Evolutionary conservation across 2,888 invertebrate genomes (phyloP).

Genomic region (Chrysolina oricalcia): DNA sequence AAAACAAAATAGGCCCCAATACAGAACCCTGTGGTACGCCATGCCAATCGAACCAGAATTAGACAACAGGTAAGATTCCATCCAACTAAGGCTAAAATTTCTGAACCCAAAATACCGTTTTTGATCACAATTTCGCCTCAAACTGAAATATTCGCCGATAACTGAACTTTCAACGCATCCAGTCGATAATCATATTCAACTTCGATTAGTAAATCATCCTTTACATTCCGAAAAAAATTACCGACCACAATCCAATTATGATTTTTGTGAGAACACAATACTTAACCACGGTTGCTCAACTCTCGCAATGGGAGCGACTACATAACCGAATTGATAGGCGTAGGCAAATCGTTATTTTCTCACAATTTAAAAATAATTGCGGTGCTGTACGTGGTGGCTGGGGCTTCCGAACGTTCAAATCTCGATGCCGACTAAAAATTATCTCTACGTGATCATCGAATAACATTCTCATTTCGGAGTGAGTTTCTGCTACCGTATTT

Average conservation of each 20-base stretch:
- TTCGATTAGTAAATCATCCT: neutral
- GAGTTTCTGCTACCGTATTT: conserved; percentile 53
- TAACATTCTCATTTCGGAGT: conserved; percentile 34
- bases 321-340: conserved; percentile 36
- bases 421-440: conserved; percentile 61
- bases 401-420: conserved; percentile 63
- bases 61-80: too few species aligned
- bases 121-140: too few species aligned
- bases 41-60: too few species aligned
- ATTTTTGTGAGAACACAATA: conserved; percentile 52
- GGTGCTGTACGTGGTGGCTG: conserved; percentile 64
- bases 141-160: too few species aligned
- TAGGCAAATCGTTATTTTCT: conserved; percentile 61
- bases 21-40: too few species aligned
- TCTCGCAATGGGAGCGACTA: conserved; percentile 48
- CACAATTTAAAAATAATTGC: conserved; percentile 70
- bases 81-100: too few species aligned
- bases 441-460: conserved; percentile 61
- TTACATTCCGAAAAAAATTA: conserved; percentile 31
- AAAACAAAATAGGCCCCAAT: too few species aligned
- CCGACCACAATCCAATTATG: conserved; percentile 49
- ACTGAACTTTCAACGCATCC: too few species aligned
- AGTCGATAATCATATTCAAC: neutral
- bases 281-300: conserved; percentile 49
- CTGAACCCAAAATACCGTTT: too few species aligned